Evolutionary conservation across 2,113 vertebrate genomes (phyloP), one percentile per base, ranked within the genome.

Genomic region (Bubo bubo): DNA sequence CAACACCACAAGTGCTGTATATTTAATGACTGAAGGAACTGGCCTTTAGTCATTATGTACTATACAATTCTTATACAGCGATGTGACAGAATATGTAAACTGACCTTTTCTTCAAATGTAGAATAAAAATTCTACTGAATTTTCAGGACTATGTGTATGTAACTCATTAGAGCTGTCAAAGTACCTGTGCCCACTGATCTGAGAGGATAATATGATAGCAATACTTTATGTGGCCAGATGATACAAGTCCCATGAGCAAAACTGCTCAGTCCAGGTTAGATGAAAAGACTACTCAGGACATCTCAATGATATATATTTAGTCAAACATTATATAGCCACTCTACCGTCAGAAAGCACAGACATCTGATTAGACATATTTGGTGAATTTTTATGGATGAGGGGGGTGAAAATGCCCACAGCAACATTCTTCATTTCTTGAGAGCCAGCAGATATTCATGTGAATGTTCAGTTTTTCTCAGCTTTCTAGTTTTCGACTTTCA

Each of bases 101-200:
- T 96, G 88, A 96, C 92, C 92, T 93, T 93, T 97, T 85, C 76
- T 60, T 77, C 63, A 39, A 77, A 72, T 82, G 49, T 88, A 77
- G 58, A 81, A 73, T 50, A 83, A 41, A 75, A 92, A 68, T 86
- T 80, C 28, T 49, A 16, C 37, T 50, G 47, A 88, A 41, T 86
- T 84, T 89, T 92, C 55, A 66, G 55, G 50, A 39, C 55, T 58
- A 1, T 88, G 47, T 79, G 26, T 90, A n/a, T 10, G 2, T 70
- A 95, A 41, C 71, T 93, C 83, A 83, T 93, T 95, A 96, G 24
- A 94, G n/a, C 55, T 93, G 86, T 94, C 84, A 88, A 71, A 88
- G 68, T 91, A 74, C 67, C 85, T 91, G 68, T 76, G 59, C 77
- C 59, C 53, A 16, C 27, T 74, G 49, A 67, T 79, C 72, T 76